Conservation (phyloP, 2,113 vertebrate species). For the Halcyon senegalensis region DNA sequence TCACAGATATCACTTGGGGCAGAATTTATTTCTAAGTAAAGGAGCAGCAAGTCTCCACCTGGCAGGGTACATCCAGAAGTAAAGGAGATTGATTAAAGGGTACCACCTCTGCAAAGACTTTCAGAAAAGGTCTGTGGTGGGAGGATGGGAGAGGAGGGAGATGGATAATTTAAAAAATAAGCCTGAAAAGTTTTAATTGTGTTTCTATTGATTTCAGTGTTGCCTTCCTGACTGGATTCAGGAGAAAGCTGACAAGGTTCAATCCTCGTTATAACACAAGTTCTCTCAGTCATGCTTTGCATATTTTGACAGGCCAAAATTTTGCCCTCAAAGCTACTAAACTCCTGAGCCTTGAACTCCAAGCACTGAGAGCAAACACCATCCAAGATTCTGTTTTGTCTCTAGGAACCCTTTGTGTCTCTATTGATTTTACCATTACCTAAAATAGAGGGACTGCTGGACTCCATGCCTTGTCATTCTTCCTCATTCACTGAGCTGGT, state of each 20-base stretch:
- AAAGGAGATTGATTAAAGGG: not conserved
- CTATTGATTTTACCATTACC: not conserved
- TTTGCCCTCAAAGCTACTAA: not conserved
- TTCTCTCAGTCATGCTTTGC: not conserved
- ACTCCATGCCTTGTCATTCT: not conserved
- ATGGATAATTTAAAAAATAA: not conserved
- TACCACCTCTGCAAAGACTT: not conserved
- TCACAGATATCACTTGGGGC: not conserved
- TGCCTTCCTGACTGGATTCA: not conserved
- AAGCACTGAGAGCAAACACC: not conserved
- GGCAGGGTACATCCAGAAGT: not conserved
- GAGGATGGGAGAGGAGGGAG: not conserved
- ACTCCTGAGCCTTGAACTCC: not conserved
- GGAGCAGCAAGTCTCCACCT: no score
- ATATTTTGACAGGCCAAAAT: not conserved
- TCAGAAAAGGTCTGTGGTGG: not conserved
- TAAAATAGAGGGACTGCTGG: not conserved
- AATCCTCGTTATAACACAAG: fast-evolving
- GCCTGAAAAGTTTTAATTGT: not conserved
- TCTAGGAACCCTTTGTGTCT: not conserved
- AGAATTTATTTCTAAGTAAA: not conserved
- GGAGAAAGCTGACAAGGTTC: not conserved
- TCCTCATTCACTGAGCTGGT: not conserved
- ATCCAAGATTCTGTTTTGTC: not conserved
- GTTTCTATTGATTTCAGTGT: not conserved